Evolutionary conservation across 2,113 vertebrate genomes (phyloP).

Genomic region (Cyprinus carpio): DNA sequence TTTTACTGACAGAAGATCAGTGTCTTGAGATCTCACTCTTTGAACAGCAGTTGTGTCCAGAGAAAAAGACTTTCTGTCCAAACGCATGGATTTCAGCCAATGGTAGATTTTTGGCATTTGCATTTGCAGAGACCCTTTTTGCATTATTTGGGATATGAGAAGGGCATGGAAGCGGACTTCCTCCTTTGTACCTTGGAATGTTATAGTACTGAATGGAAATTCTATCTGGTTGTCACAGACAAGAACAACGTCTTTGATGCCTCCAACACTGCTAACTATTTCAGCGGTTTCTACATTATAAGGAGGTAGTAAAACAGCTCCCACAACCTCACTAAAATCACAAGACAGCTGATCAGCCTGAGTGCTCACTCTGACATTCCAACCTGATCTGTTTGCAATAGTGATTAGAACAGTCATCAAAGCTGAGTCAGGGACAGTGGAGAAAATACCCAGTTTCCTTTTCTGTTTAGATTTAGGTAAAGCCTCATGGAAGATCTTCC

Average conservation of each 20-base stretch:
- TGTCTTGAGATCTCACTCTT: slow-evolving; percentile 47
- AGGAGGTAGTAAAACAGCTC: slow-evolving; percentile 74
- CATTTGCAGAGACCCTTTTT: slow-evolving; percentile 73
- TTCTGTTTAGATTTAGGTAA: slow-evolving; percentile 71
- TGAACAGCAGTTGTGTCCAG: slow-evolving; percentile 62
- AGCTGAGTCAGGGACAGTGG: slow-evolving; percentile 72
- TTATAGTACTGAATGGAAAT: slow-evolving; percentile 53
- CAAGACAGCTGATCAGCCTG: background rate
- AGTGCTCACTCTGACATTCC: slow-evolving; percentile 66
- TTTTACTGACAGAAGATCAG: slow-evolving; percentile 28
- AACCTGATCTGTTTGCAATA: slow-evolving; percentile 74
- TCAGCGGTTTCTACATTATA: slow-evolving; percentile 62
- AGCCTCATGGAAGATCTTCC: slow-evolving; percentile 75
- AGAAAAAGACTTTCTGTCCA: slow-evolving; percentile 58
- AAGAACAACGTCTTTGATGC: slow-evolving; percentile 72
- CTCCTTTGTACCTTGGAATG: slow-evolving; percentile 62
- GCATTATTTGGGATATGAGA: slow-evolving; percentile 70
- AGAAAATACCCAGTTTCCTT: slow-evolving; percentile 73
- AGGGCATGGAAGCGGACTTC: slow-evolving; percentile 70
- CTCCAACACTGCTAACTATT: slow-evolving; percentile 61
- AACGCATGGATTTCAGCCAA: slow-evolving; percentile 77
- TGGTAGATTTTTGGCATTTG: slow-evolving; percentile 64
- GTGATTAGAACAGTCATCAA: slow-evolving; percentile 74
- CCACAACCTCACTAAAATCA: background rate
- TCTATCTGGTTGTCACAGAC: slow-evolving; percentile 68